A percentile compares a stretch with the other conserved stretches of the same genome.
Conservation (phyloP, 2,113 vertebrate species). For the Hiodon alosoides region DNA sequence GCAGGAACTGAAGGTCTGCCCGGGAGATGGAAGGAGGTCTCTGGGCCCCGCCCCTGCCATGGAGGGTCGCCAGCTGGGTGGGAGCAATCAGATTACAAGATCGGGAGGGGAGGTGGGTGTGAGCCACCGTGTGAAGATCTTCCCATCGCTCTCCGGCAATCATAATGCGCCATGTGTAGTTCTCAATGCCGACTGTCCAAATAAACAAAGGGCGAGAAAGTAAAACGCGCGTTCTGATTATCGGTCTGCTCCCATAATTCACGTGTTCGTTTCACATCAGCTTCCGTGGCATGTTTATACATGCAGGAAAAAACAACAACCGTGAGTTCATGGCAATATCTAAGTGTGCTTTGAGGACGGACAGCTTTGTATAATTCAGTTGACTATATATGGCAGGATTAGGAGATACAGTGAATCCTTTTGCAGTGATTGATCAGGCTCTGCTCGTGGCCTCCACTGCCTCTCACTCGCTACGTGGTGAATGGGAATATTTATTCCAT, state of each 20-base stretch:
- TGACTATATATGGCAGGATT: background rate
- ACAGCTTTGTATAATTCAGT: background rate
- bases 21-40: background rate
- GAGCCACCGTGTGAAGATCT: no score
- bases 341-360: background rate
- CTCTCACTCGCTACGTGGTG: background rate
- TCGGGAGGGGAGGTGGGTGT: background rate
- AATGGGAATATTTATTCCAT: background rate
- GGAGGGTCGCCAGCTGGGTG: background rate
- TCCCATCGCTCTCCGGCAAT: no score
- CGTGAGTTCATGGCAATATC: no score
- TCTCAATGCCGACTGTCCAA: no score
- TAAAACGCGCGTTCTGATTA: background rate
- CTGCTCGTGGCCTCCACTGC: background rate
- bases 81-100: background rate
- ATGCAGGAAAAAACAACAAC: background rate
- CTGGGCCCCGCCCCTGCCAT: background rate
- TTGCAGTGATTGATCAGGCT: background rate
- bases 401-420: background rate
- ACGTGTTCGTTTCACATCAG: background rate
- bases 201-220: no score
- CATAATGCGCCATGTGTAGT: no score
- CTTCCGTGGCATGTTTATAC: background rate
- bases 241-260: background rate
- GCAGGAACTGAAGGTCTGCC: background rate